phyloP scores from a whole-genome alignment of 2,113 vertebrate species.

The Ameiurus melas region DNA sequence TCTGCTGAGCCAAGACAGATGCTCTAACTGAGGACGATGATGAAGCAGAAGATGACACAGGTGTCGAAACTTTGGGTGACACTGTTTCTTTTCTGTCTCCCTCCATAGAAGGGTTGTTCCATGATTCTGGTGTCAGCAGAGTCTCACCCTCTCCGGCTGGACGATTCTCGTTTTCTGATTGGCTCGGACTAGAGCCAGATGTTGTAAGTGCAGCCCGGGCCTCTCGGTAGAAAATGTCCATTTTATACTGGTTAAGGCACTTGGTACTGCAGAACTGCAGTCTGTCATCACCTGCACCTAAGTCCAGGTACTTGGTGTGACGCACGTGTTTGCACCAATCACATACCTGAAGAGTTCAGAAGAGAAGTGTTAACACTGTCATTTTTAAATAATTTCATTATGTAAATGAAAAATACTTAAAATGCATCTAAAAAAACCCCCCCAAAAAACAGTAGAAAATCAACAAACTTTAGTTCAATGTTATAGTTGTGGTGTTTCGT shows the following conservation, averaged over 20 bases:
- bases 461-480: background rate
- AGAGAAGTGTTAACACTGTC: constrained; percentile 26
- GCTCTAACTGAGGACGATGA: constrained; percentile 76
- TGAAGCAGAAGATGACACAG: constrained; percentile 81
- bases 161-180: constrained; percentile 82
- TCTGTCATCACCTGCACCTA: constrained; percentile 92
- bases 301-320: constrained; percentile 98
- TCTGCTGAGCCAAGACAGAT: constrained; percentile 82
- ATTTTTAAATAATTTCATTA: background rate
- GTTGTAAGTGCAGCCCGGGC: constrained; percentile 91
- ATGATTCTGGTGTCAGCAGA: constrained; percentile 96
- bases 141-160: constrained; percentile 79
- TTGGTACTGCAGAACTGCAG: constrained; percentile 99
- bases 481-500: background rate
- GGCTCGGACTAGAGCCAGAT: constrained; percentile 86
- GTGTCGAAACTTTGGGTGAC: constrained; percentile 79
- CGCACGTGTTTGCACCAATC: constrained; percentile 99
- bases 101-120: constrained; percentile 81
- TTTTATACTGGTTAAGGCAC: constrained; percentile 99
- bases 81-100: constrained; percentile 83
- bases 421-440: no score
- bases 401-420: background rate
- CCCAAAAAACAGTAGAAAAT: background rate
- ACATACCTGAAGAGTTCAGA: constrained; percentile 86
- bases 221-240: constrained; percentile 99